Evolutionary conservation across 1,140 invertebrate genomes (phyloP).

Genomic region (Homalodisca vitripennis): DNA sequence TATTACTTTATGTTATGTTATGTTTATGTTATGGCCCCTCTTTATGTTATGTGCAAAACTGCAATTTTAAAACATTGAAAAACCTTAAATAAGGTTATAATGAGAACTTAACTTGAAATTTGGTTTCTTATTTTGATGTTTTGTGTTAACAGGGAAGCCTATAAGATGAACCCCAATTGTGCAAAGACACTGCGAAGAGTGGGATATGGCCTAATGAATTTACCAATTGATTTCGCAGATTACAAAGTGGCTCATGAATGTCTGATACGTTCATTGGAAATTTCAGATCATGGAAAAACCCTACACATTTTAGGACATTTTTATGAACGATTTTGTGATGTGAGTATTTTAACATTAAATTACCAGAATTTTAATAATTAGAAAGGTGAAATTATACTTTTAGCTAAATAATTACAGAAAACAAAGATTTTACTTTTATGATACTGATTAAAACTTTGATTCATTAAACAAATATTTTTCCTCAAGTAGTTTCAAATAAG

Average conservation of each 20-base stretch:
- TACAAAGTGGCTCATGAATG: slow-evolving; percentile 12
- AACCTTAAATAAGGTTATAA: too few relatives aligned
- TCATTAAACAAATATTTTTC: neutral
- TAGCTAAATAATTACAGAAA: too few relatives aligned
- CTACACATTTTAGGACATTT: slow-evolving; percentile 1
- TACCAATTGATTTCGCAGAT: neutral
- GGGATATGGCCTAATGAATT: slow-evolving; percentile 17
- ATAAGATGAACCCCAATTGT: neutral
- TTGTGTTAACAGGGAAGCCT: neutral
- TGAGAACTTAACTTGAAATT: too few relatives aligned
- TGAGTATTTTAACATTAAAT: neutral
- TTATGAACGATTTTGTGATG: neutral
- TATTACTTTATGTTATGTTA: too few relatives aligned
- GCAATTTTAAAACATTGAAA: too few relatives aligned
- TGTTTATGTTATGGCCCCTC: too few relatives aligned
- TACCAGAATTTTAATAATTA: neutral
- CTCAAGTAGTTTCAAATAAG: neutral
- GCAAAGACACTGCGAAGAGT: neutral
- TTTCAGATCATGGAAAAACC: neutral
- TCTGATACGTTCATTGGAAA: neutral
- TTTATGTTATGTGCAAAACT: too few relatives aligned
- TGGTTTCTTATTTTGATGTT: too few relatives aligned
- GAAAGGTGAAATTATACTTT: too few relatives aligned
- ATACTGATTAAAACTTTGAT: neutral
- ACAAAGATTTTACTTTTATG: neutral